phyloP scores from a whole-genome alignment of 2,888 invertebrate species.

The Danaus chrysippus region DNA sequence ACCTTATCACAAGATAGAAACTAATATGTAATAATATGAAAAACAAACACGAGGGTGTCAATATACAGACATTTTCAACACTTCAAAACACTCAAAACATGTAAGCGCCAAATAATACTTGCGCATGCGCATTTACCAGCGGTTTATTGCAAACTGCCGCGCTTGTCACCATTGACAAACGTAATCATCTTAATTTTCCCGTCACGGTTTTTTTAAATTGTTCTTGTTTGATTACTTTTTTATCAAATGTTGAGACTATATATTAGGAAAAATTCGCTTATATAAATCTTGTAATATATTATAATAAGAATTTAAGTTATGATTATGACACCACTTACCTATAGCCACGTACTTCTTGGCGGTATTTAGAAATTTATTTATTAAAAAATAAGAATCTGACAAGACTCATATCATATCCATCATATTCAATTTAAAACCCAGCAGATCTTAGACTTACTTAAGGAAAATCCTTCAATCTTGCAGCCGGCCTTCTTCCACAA shows the following conservation, averaged over 20 bases:
- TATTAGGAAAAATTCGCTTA: not conserved
- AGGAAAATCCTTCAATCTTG: slow-evolving; percentile 3
- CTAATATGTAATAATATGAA: slow-evolving; percentile 10
- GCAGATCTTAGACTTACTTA: not conserved
- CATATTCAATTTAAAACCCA: not conserved
- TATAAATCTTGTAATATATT: not conserved
- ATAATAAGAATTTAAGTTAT: no score
- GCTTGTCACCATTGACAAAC: slow-evolving; percentile 21
- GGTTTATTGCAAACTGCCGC: slow-evolving; percentile 54
- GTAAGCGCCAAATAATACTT: slow-evolving; percentile 52
- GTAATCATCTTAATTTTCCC: slow-evolving; percentile 21
- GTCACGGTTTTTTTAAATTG: slow-evolving; percentile 10
- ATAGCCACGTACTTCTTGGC: no score
- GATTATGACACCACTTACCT: no score
- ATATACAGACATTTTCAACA: slow-evolving; percentile 43
- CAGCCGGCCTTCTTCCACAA: not conserved
- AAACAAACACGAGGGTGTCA: slow-evolving; percentile 7
- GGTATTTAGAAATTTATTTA: no score
- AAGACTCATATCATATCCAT: no score
- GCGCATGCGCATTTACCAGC: slow-evolving; percentile 58
- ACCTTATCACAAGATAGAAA: not conserved
- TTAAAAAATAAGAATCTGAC: no score
- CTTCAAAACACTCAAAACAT: slow-evolving; percentile 35
- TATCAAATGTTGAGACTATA: not conserved
- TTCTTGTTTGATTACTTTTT: not conserved